Evolutionary conservation across 2,888 invertebrate species (phyloP), one percentile per base, ranked within the genome.

Genomic region (Dugesia japonica): DNA sequence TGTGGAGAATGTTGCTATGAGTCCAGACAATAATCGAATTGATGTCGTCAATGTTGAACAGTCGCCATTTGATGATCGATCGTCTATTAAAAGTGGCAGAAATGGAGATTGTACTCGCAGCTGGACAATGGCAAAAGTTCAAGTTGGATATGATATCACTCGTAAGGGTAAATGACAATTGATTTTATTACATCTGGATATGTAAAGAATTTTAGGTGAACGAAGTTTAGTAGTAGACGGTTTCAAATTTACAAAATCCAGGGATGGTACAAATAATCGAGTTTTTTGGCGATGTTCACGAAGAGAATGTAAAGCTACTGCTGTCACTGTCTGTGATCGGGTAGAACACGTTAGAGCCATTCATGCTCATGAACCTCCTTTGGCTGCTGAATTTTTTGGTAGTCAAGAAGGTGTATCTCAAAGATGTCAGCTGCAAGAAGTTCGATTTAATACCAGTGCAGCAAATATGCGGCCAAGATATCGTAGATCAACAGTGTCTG

Each of bases 241-340:
- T 4, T 76, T 74, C 26, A 76, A 76, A 27, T 76, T 76, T 73
- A 76, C 76, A 1, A 76, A 76, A 27, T 76, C 76, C 28, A 74
- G 76, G 9, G 76, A 76, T 26, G 76, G 76, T 9, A 74, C 42
- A 26, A 73, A 28, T 23, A 31, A 28, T 23, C 31, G 76, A 1
- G 73, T 76, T 13, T 76, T 76, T 42, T 76, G 76, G 76, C 73
- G 76, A 15, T 76, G 76, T 38, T 75, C 73, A 23, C 9, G 73
- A 27, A 73, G 76, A 17, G 73, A 73, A 26, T 76, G 76, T 42
- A 73, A 74, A 73, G 76, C 76, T 1, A 76, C 76, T 7, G 76
- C 76, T 7, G 76, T 76, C 1, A 76, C 76, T 20, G 76, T 76
- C 15, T 26, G 28, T 23, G 76, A 76, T 28, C 20, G 71, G 13